These are phyloP conservation scores for Aphidius gifuensis DNA, from an alignment of 1,140 invertebrate genomes.

Conservation along the genomic window DNA sequence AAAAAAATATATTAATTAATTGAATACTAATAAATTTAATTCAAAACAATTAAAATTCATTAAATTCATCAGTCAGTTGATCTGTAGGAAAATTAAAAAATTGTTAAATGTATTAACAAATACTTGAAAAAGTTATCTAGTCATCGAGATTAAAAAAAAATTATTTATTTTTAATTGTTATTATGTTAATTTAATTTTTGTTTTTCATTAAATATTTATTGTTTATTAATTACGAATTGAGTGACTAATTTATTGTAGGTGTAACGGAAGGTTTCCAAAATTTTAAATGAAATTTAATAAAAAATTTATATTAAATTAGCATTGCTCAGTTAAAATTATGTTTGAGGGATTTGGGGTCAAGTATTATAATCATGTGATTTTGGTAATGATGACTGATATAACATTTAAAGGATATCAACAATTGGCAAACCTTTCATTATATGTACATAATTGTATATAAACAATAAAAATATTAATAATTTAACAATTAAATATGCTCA, in stretches of 20 bases:
- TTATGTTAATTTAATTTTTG: neutral
- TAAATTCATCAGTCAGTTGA: too few relatives aligned
- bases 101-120: neutral
- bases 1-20: neutral
- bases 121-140: neutral
- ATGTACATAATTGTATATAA: conserved; percentile 31
- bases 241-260: conserved; percentile 21
- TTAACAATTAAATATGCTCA: neutral
- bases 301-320: conserved; percentile 8
- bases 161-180: neutral
- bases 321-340: conserved; percentile 11
- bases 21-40: neutral
- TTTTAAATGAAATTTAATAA: neutral
- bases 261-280: conserved; percentile 30
- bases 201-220: neutral
- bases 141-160: neutral
- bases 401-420: neutral
- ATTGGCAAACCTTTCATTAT: conserved; percentile 29
- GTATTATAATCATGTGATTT: neutral
- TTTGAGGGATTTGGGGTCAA: neutral
- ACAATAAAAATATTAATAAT: conserved; percentile 26
- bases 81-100: too few relatives aligned
- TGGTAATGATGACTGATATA: neutral
- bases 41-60: too few relatives aligned
- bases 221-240: neutral